These are phyloP conservation scores for Hiodon tergisus DNA, from an alignment of 2,113 vertebrate genomes.

Conservation along the genomic window DNA sequence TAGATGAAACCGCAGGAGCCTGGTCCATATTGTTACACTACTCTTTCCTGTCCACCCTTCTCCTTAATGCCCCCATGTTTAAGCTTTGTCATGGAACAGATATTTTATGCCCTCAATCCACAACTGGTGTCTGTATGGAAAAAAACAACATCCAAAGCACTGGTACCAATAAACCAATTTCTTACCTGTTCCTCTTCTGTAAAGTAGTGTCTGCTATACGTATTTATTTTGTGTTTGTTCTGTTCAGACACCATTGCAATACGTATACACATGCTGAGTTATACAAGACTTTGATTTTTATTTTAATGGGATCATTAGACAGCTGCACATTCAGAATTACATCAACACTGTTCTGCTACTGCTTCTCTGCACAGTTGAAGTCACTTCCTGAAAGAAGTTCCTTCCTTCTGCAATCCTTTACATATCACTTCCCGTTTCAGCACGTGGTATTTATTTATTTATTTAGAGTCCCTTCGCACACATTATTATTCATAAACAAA, in stretches of 20 bases:
- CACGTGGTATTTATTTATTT: too few species aligned
- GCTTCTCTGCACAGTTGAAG: too few species aligned
- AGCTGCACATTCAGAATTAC: constrained; percentile 13
- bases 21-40: background rate
- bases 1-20: background rate
- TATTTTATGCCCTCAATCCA: constrained; percentile 10
- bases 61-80: background rate
- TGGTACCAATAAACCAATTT: constrained; percentile 16
- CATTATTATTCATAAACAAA: too few species aligned
- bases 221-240: constrained; percentile 11
- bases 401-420: too few species aligned
- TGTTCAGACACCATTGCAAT: constrained; percentile 9
- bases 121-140: constrained; percentile 17
- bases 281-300: constrained; percentile 8
- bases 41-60: background rate
- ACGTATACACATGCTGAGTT: background rate
- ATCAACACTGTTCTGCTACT: background rate
- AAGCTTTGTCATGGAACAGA: background rate
- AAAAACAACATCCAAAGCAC: constrained; percentile 9
- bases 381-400: too few species aligned
- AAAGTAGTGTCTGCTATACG: constrained; percentile 14
- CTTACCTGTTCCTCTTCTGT: constrained; percentile 12
- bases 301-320: constrained; percentile 5
- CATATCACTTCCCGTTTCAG: too few species aligned
- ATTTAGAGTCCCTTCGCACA: too few species aligned